Base-by-base conservation (phyloP, 2,113 vertebrate genomes). In the Anser brachyrhynchus region DNA sequence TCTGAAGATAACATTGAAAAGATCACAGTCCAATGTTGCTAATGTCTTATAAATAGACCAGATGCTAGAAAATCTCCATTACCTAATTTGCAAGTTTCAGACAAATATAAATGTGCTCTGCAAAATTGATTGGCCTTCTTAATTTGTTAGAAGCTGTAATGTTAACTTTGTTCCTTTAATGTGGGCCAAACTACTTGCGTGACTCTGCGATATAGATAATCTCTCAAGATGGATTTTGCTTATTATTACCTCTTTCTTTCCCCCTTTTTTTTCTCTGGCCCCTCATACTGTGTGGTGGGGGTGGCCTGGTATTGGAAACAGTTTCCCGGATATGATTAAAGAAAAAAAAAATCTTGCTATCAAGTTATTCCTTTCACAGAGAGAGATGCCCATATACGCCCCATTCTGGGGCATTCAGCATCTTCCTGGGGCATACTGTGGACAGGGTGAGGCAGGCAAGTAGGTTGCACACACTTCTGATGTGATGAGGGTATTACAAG, bases 331-430 rank as follows among this genome's bases (percentile, higher is more conserved):
- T 35, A 18, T 35, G 13, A 29, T 41, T 44, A 2, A 31, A 79
- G 28, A 31, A 55, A 57, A 33, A 69, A 9, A 31, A 13, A 16
- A 43, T 22, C 11, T 49, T 49, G 28, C 22, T 31, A 8, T 18
- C 11, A 5, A 9, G 9, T 18, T 46, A 18, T 54, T 52, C 28
- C 11, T 13, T 11, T 84, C 46, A 3, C 18, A 41, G 52, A 39
- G 71, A 44, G 21, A n/a, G 19, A 17, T 1, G 41, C 44, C 28
- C 65, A 44, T 21, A n/a, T 26, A 16, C 1, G 41, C 44, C 28
- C 65, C 4, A 0, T 31, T 65, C 52, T 19, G 15, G 35, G 59
- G 15, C 13, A 2, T 11, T 44, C 1, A 1, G 6, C 17, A 0
- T 18, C 4, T 43, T 49, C 70, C n/a, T 31, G 4, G 64, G 43